phyloP scores from a whole-genome alignment of 2,888 invertebrate genomes.

The Drosophila cognata region DNA sequence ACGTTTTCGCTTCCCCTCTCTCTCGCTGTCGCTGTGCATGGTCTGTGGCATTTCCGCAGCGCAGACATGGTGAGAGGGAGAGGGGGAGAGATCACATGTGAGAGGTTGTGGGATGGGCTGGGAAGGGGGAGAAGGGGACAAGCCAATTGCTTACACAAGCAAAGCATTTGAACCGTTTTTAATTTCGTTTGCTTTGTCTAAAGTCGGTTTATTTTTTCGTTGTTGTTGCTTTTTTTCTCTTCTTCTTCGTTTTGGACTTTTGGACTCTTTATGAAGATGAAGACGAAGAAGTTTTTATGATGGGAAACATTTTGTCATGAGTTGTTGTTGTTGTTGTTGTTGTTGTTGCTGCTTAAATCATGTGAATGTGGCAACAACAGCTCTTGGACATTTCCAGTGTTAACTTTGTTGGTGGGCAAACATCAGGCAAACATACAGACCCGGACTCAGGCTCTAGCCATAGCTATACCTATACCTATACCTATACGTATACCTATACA shows the following conservation, averaged over 20 bases:
- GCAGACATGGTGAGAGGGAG: not conserved
- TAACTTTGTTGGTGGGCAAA: constrained; percentile 77
- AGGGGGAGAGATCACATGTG: not conserved
- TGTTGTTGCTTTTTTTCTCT: constrained; percentile 18
- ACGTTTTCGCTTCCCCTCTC: constrained; percentile 1
- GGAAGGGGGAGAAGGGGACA: not conserved
- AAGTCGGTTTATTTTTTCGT: constrained; percentile 56
- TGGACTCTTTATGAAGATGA: constrained; percentile 51
- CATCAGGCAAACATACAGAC: constrained; percentile 60
- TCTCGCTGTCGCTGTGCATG: not conserved
- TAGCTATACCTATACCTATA: constrained; percentile 4
- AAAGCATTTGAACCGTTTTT: constrained; percentile 75
- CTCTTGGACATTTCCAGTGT: constrained; percentile 71
- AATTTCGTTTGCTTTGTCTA: constrained; percentile 75
- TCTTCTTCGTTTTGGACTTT: constrained; percentile 54
- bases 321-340: constrained; percentile 42
- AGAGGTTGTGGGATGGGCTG: not conserved
- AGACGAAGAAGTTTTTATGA: constrained; percentile 66
- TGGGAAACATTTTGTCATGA: constrained; percentile 70
- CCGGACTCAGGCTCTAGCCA: constrained; percentile 30
- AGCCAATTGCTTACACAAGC: constrained; percentile 71
- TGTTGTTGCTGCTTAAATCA: constrained; percentile 71
- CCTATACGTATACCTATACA: not conserved
- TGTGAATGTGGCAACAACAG: constrained; percentile 75
- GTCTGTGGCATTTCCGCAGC: constrained; percentile 51